Percentiles rank a stretch among this genome's conserved stretches.
These are phyloP conservation scores for Cyphomyrmex costatus DNA, from an alignment of 1,140 invertebrate genomes.

Conservation along the genomic window DNA sequence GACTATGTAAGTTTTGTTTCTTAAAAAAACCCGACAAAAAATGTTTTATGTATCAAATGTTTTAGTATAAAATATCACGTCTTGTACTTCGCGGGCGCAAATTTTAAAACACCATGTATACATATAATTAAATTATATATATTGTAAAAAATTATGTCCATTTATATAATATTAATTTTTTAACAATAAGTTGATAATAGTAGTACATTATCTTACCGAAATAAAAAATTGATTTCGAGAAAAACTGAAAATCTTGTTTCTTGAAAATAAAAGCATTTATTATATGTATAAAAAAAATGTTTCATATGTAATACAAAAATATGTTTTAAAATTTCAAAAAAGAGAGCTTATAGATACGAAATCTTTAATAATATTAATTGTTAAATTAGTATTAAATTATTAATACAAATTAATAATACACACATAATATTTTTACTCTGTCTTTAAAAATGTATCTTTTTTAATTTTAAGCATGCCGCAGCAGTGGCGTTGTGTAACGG, in stretches of 20 bases:
- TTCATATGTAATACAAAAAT: background rate
- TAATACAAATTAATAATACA: background rate
- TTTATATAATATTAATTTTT: too few species aligned
- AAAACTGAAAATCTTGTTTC: background rate
- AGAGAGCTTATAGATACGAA: background rate
- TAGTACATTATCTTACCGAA: background rate
- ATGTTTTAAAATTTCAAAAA: background rate
- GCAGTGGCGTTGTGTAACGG: constrained; percentile 36
- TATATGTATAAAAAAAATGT: background rate
- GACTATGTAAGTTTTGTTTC: constrained; percentile 47
- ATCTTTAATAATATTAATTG: background rate
- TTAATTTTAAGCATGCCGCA: constrained; percentile 60
- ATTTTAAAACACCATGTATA: too few species aligned
- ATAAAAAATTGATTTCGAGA: background rate
- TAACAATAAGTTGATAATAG: too few species aligned
- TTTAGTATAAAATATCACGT: too few species aligned
- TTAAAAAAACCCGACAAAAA: too few species aligned
- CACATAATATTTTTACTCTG: background rate
- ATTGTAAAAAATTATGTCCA: too few species aligned
- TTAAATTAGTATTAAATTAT: background rate
- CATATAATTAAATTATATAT: too few species aligned
- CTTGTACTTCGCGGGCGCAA: too few species aligned
- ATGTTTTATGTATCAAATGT: too few species aligned
- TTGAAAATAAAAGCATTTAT: too few species aligned
- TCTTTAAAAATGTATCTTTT: constrained; percentile 31